A percentile compares a stretch with the other conserved stretches of the same genome.
Evolutionary conservation across 2,888 invertebrate species (phyloP).

Genomic region (Theretra japonica): DNA sequence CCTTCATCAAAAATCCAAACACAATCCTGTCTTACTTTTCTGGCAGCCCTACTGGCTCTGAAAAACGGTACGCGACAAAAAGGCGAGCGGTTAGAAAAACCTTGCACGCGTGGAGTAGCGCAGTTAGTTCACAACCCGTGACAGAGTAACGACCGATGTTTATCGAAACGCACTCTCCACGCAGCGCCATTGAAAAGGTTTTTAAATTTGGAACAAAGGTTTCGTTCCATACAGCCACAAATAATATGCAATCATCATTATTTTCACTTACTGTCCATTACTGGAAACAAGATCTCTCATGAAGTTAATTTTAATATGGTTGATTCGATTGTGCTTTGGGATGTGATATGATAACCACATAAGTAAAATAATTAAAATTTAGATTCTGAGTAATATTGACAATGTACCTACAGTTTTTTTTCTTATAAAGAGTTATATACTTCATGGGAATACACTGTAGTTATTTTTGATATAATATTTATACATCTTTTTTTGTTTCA

Average conservation of each 20-base stretch:
- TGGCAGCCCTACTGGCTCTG: constrained; percentile 7
- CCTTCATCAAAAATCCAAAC: not conserved
- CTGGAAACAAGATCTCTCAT: not conserved
- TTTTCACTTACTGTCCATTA: not conserved
- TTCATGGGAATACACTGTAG: too few relatives aligned
- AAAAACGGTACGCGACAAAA: constrained; percentile 20
- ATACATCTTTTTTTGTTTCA: too few relatives aligned
- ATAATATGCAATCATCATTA: not conserved
- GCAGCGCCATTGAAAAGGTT: constrained; percentile 1
- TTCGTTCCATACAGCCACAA: not conserved
- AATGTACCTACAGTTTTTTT: too few relatives aligned
- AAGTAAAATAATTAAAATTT: too few relatives aligned
- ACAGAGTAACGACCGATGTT: constrained; percentile 78
- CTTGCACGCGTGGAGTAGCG: constrained; percentile 75
- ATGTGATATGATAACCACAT: too few relatives aligned
- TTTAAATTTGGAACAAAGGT: constrained; percentile 5
- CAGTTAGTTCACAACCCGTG: constrained; percentile 79
- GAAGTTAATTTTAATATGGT: not conserved
- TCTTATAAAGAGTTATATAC: too few relatives aligned
- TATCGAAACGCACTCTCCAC: constrained; percentile 58
- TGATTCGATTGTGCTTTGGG: not conserved
- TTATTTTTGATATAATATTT: too few relatives aligned
- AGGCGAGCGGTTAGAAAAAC: constrained; percentile 57
- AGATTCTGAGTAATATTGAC: too few relatives aligned
- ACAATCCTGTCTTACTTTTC: not conserved